Conservation (phyloP, 2,113 vertebrate genomes). For the Prionailurus viverrinus region DNA sequence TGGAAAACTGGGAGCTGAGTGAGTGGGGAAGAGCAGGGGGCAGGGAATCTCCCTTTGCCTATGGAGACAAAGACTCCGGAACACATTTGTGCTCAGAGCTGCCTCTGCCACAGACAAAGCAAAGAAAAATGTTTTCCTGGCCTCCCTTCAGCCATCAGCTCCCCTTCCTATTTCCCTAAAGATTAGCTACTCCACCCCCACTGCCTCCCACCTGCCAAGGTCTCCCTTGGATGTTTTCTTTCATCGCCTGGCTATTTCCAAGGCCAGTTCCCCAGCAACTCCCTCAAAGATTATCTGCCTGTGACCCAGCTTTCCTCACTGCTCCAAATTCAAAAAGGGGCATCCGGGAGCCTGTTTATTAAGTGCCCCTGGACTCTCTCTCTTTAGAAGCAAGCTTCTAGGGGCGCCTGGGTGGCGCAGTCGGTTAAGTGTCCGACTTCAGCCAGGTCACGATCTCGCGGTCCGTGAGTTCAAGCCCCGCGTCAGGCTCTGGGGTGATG, state of each 20-base stretch:
- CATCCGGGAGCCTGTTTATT: neutral
- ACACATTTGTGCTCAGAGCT: neutral
- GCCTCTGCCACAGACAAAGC: neutral
- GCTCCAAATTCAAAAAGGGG: neutral
- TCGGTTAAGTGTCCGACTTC: too few species aligned
- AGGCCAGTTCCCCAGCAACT: neutral
- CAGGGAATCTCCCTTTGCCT: neutral
- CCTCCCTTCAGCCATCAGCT: neutral
- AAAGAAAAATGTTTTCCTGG: neutral
- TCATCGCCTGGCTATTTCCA: neutral
- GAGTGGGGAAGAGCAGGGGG: neutral
- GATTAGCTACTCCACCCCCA: neutral
- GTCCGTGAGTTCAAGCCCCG: too few species aligned
- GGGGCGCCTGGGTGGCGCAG: too few species aligned
- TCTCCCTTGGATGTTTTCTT: neutral
- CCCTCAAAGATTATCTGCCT: neutral
- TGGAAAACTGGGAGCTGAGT: neutral
- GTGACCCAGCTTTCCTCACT: neutral
- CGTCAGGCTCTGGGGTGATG: too few species aligned
- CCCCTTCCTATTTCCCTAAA: neutral
- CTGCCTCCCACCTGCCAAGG: neutral
- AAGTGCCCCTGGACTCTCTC: neutral
- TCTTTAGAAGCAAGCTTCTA: neutral
- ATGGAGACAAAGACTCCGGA: neutral
- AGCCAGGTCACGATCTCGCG: too few species aligned